These are phyloP conservation scores for Epizoanthus illoricatus DNA, from an alignment of 92 coral and sea anemone species.

Conservation along the genomic window DNA sequence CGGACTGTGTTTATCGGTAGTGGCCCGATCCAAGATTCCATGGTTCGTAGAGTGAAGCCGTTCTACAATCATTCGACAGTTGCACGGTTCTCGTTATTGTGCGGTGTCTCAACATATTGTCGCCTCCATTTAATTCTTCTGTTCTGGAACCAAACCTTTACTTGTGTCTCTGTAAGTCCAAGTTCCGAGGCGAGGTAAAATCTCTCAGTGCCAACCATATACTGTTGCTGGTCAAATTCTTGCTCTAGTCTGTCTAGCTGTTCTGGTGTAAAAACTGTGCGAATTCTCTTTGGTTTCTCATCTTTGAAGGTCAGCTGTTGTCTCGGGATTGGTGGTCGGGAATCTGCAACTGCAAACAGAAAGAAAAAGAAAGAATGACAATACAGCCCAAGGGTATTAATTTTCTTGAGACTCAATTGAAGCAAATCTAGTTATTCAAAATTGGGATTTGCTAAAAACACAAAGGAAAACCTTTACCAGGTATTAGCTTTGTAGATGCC, in stretches of 20 bases:
- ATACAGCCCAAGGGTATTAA: neutral
- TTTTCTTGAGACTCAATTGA: no score
- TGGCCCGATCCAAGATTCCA: no score
- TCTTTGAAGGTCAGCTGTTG: neutral
- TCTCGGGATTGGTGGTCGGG: neutral
- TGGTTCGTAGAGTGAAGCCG: no score
- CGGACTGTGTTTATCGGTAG: no score
- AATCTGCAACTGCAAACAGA: slow-evolving; percentile 19
- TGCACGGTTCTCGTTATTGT: neutral
- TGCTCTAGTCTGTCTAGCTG: slow-evolving; percentile 75
- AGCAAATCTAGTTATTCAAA: no score
- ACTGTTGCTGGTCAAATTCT: slow-evolving; percentile 78
- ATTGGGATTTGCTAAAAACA: no score
- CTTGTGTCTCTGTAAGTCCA: slow-evolving; percentile 84
- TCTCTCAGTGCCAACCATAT: slow-evolving; percentile 76
- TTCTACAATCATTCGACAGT: neutral
- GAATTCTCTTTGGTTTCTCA: slow-evolving; percentile 67
- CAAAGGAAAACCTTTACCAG: no score
- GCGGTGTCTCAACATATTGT: slow-evolving; percentile 52
- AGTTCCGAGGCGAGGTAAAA: slow-evolving; percentile 74
- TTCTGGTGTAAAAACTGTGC: slow-evolving; percentile 80
- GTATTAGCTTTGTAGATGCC: no score
- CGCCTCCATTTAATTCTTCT: slow-evolving; percentile 84
- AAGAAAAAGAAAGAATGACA: neutral
- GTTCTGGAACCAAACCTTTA: slow-evolving; percentile 88